Base-by-base conservation (phyloP, 2,888 invertebrate species). In the Nymphalis polychloros region DNA sequence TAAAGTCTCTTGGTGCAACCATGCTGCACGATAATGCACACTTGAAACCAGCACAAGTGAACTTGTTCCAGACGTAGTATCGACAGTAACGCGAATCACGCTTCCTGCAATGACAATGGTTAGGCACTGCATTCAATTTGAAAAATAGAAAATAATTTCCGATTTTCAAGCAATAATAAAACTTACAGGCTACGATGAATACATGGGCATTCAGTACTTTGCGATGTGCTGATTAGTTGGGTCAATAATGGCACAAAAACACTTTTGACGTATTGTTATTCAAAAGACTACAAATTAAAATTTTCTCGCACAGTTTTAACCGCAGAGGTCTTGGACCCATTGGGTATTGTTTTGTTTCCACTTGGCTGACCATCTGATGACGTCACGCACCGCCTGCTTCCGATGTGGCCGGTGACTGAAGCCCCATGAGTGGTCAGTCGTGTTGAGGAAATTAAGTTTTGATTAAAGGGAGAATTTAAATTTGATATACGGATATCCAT, bases 351-450 rank as follows among this genome's bases (percentile, higher is more conserved):
- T 87, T 82, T 78, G 82, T 86, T 90, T 88, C 86, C 89, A 87
- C 83, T 81, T 81, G 85, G 89, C 80, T 81, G 84, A 74, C 77
- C 80, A 85, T 83, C 85, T 83, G 87, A 87, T 90, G 84, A 89
- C 86, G 88, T 85, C 88, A 91, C 84, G 88, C 88, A 72, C 78
- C 84, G 85, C 83, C 87, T 86, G 85, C 83, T 86, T 80, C 81
- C 80, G 82, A 79, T 79, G 77, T 86, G 85, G 84, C 83, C 80
- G 76, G 80, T 64, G 48, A 68, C 72, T 60, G 65, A 69, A 69
- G 65, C 62, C 69, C 52, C 57, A 68, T 64, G 59, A 49, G 59
- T 48, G 60, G 60, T 60, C 60, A 23, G 41, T 27, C 4, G 47
- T 48, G 48, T 48, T 48, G 47, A 81, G 79, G 80, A 74, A 78